Evolutionary conservation across 2,797 vertebrate genomes (phyloP), one percentile per base, ranked within the genome.

Genomic region (Halcyon leucocephala): DNA sequence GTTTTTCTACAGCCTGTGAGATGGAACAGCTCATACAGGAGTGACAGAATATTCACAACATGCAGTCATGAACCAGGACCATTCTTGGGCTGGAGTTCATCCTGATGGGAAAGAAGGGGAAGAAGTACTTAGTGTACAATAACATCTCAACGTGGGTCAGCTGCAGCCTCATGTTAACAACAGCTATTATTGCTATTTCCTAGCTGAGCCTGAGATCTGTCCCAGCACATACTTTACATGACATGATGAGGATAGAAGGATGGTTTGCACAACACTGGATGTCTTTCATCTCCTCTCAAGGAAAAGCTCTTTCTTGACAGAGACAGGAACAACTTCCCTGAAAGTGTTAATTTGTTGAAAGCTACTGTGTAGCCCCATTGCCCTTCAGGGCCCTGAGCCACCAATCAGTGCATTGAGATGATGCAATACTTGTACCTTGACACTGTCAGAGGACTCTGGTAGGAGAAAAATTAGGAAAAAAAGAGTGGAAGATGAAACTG

Each of bases 341-440:
- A 58, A 85, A 90, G 66, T 25, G 62, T 91, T 93, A 61, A 81
- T 91, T 81, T 85, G 25, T 89, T 86, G 54, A 71, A 81, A 86
- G 44, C 25, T 87, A 46, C 48, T 70, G 31, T 73, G 67, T 41
- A 71, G 31, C 39, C 74, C 11, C 39, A 55, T 87, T 65, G 76
- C 49, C 64, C 37, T 89, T 67, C 61, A 71, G 46, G 62, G 46
- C 51, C 24, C 31, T 29, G 37, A 72, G 55, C 64, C 58, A 89
- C 44, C 29, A 48, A 19, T 31, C 21, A 19, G 3, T 17, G 42
- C 7, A 7, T 74, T 81, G 25, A 64, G 82, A 66, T 51, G 31
- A 83, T 65, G 57, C 26, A 74, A 49, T 60, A 22, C 42, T 72
- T 73, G 22, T 41, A 82, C 52, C 41, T 79, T 28, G 12, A 72